Conservation (phyloP, 35 echinoderm and acorn worm genomes). For the Eucidaris tribuloides region DNA sequence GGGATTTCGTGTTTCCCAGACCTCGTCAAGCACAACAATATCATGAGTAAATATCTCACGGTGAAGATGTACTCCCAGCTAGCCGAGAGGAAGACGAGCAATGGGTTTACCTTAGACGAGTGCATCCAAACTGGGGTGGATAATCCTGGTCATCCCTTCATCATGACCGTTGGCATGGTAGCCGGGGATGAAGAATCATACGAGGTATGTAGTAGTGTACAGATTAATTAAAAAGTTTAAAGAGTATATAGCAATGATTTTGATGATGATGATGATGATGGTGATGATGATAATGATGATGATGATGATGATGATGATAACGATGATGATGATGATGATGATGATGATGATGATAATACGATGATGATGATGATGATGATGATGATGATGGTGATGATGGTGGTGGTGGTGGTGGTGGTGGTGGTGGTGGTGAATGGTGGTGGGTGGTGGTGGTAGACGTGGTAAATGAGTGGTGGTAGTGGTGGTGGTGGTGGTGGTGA, state of each 20-base stretch:
- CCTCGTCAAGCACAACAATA: slow-evolving; percentile 79
- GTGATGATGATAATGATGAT: background rate
- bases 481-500: too few species aligned
- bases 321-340: too few species aligned
- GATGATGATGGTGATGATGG: too few species aligned
- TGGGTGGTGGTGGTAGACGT: too few species aligned
- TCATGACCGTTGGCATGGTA: slow-evolving; percentile 90
- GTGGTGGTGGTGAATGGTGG: too few species aligned
- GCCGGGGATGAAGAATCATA: slow-evolving; percentile 96
- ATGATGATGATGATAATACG: too few species aligned
- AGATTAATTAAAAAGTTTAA: background rate
- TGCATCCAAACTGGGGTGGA: slow-evolving; percentile 98
- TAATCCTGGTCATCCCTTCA: slow-evolving; percentile 92
- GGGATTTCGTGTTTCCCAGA: slow-evolving; percentile 65
- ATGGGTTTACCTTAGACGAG: slow-evolving; percentile 71
- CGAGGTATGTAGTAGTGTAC: slow-evolving; percentile 27
- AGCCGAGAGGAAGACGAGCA: slow-evolving; percentile 47
- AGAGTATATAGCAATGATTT: background rate
- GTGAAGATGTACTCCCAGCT: slow-evolving; percentile 80
- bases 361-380: too few species aligned
- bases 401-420: too few species aligned
- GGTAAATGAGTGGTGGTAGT: too few species aligned
- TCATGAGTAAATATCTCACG: slow-evolving; percentile 80
- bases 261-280: background rate
- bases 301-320: background rate